Conservation (phyloP, 1,140 invertebrate genomes). For the Lamellibrachia luymesi region DNA sequence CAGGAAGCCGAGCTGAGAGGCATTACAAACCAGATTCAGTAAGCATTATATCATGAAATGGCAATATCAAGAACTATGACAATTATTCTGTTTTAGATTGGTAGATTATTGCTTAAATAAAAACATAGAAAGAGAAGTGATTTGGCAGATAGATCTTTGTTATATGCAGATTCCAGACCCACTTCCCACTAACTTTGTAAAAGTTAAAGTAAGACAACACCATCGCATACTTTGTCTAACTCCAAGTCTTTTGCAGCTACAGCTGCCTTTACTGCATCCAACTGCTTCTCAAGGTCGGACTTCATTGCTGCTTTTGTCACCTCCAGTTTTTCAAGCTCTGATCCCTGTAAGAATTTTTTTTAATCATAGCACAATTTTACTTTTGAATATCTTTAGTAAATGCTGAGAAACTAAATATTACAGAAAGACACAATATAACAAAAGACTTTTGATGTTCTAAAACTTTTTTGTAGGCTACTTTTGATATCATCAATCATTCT, state of each 20-base stretch:
- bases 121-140: not conserved
- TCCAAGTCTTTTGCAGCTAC: not conserved
- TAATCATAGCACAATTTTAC: not conserved
- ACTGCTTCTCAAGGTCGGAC: constrained; percentile 21
- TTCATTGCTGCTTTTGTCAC: not conserved
- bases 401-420: too few species aligned
- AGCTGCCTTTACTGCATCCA: not conserved
- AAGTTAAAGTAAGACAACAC: not conserved
- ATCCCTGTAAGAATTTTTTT: not conserved
- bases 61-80: too few species aligned
- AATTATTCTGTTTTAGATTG: too few species aligned
- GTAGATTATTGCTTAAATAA: too few species aligned
- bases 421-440: too few species aligned
- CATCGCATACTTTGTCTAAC: not conserved
- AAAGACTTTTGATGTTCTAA: too few species aligned
- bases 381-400: not conserved
- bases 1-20: too few species aligned
- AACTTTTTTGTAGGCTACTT: not conserved
- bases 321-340: not conserved
- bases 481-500: too few species aligned
- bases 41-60: too few species aligned
- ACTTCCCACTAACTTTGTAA: not conserved
- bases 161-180: not conserved
- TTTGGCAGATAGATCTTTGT: not conserved
- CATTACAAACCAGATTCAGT: too few species aligned